Conservation (phyloP, 2,888 invertebrate species). For the Lamellibrachia columna region DNA sequence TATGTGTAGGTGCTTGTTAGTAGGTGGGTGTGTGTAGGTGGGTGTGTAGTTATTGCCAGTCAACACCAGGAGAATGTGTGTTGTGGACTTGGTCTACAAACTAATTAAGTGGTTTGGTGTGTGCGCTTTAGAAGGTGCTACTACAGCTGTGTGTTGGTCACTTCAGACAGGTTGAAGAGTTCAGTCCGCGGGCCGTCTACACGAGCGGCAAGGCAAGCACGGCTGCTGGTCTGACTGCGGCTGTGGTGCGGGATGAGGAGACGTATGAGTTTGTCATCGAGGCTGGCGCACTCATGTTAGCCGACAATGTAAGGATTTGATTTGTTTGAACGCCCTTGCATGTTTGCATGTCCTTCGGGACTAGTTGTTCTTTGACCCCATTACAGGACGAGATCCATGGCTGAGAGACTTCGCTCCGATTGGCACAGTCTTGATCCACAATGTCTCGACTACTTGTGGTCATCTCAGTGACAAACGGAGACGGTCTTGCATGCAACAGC, state of each 20-base stretch:
- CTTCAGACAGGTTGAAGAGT: conserved; percentile 79
- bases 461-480: conserved; percentile 23
- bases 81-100: too few species aligned
- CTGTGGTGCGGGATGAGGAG: conserved; percentile 97
- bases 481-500: not conserved
- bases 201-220: conserved; percentile 98
- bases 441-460: conserved; percentile 28
- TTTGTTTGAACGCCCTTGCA: not conserved
- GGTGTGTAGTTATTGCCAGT: too few species aligned
- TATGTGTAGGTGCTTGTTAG: too few species aligned
- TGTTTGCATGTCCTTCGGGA: not conserved
- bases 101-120: not conserved
- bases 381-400: not conserved
- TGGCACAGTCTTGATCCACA: conserved; percentile 42
- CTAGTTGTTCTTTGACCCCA: not conserved
- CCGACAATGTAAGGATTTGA: conserved; percentile 80
- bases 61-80: too few species aligned
- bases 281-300: conserved; percentile 99
- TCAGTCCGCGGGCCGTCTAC: conserved; percentile 95
- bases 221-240: conserved; percentile 98
- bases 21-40: too few species aligned
- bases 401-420: conserved; percentile 13
- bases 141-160: conserved; percentile 13
- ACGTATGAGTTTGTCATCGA: conserved; percentile 99
- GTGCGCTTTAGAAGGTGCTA: not conserved